Evolutionary conservation across 1,140 invertebrate genomes (phyloP), one percentile per base, ranked within the genome.

Genomic region (Drosophila oshimai): DNA sequence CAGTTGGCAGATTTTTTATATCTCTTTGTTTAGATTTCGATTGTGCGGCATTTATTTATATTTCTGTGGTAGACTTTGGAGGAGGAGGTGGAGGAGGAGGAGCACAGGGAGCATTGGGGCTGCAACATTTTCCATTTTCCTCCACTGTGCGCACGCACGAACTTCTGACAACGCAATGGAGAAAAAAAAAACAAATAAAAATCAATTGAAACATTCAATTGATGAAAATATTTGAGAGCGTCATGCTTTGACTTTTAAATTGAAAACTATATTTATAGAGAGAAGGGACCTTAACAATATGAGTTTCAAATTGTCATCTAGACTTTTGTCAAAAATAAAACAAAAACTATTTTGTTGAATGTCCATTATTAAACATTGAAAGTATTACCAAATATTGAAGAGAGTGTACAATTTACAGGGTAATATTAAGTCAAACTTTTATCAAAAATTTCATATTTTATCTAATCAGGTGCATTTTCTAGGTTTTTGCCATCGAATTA

Each of bases 21-120:
- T 71, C 54, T 71, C 61, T 67, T 68, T 68, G 53, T 71, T 71
- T 71, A 71, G 68, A 71, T 71, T 71, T 71, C 68, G 67, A 71
- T 71, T 71, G 68, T 37, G 68, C 34, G 67, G 53, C 68, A 71
- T 71, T 71, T 71, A 61, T 70, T 71, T 71, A 60, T 70, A 60
- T 42, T 31, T 51, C 20, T 50, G 26, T 39, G 58, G 15, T 17
- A 26, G 20, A 42, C 10, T 13, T 24, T 18, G 13, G 6, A 20
- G 18, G n/a, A 15, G 6, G 0, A 7, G 15, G 37, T 20, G 13
- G 6, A 39, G n/a, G 20, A 26, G n/a, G n/a, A 12, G 20, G 13
- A 4, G 4, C 22, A 3, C 15, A 24, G 24, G 60, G 17, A 29
- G 15, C n/a, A 10, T 13, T 26, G 39, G 55, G 55, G 36, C 58